Conservation (phyloP, 2,113 vertebrate species). For the Gallinago undulata region DNA sequence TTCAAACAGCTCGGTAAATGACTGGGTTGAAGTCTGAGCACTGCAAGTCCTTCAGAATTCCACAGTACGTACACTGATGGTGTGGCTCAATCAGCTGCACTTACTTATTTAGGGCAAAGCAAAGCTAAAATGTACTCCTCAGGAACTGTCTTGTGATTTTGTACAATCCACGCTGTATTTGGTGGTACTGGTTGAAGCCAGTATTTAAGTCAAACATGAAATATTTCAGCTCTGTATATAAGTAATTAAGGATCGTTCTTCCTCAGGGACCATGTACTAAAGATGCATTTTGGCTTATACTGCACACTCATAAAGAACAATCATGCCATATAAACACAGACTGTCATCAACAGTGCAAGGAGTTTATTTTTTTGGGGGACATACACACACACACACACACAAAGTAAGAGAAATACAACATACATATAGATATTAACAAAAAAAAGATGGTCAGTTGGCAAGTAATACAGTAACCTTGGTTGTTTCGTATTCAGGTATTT, state of each 20-base stretch:
- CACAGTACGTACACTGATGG: accelerated
- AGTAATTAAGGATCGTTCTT: accelerated
- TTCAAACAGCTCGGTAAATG: not conserved
- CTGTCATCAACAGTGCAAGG: not conserved
- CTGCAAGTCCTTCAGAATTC: not conserved
- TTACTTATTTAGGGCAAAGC: not conserved
- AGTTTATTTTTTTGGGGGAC: not conserved
- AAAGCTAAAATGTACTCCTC: not conserved
- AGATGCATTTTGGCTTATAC: not conserved
- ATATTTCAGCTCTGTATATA: not conserved
- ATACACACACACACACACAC: not conserved
- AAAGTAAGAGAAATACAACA: not conserved
- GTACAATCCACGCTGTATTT: not conserved
- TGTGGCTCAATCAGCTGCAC: not conserved
- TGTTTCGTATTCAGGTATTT: not conserved
- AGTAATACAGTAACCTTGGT: not conserved
- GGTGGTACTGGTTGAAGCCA: not conserved
- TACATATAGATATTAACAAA: accelerated
- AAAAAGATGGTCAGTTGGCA: not conserved
- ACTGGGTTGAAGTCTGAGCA: not conserved
- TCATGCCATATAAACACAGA: not conserved
- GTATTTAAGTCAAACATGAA: not conserved
- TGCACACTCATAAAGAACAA: not conserved
- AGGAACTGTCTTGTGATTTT: not conserved
- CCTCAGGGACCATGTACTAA: not conserved